Percentiles rank a stretch among this genome's conserved stretches.
phyloP scores from a whole-genome alignment of 2,888 invertebrate genomes.

The Galeruca laticollis region DNA sequence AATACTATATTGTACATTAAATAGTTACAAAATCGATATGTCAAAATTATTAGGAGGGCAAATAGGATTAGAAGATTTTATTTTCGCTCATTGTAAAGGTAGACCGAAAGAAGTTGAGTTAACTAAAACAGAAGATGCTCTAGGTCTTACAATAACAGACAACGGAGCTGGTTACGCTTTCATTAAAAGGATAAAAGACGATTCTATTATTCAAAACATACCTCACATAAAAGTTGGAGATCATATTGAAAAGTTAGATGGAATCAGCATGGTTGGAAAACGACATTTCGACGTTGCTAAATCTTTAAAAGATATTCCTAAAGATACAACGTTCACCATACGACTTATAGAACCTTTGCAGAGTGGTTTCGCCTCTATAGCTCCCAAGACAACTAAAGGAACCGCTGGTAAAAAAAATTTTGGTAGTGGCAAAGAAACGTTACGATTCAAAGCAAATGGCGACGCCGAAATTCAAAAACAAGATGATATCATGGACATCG shows the following conservation, averaged over 20 bases:
- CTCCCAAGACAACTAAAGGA: conserved; percentile 72
- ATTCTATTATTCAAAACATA: conserved; percentile 88
- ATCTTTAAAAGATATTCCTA: conserved; percentile 91
- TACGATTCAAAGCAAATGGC: conserved; percentile 93
- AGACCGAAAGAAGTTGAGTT: conserved; percentile 96
- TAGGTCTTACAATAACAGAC: conserved; percentile 98
- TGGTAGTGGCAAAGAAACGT: conserved; percentile 92
- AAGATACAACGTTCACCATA: conserved; percentile 88
- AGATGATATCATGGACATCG: conserved; percentile 85
- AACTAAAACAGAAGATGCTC: conserved; percentile 91
- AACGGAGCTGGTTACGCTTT: conserved; percentile 98
- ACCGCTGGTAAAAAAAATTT: conserved; percentile 74
- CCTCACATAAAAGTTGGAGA: conserved; percentile 92
- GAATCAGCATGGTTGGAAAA: conserved; percentile 85
- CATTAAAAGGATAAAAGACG: conserved; percentile 96
- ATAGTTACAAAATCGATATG: conserved; percentile 99
- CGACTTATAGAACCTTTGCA: conserved; percentile 92
- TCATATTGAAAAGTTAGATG: conserved; percentile 94
- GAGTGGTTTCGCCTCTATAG: conserved; percentile 91
- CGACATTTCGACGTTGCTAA: conserved; percentile 98
- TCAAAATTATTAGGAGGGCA: conserved; percentile 93
- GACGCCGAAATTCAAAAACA: conserved; percentile 90
- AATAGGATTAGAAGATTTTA: conserved; percentile 97
- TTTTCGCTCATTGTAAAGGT: conserved; percentile 97
- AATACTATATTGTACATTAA: conserved; percentile 97